Base-by-base conservation (phyloP, 2,888 invertebrate genomes). In the Sycophila texana region DNA sequence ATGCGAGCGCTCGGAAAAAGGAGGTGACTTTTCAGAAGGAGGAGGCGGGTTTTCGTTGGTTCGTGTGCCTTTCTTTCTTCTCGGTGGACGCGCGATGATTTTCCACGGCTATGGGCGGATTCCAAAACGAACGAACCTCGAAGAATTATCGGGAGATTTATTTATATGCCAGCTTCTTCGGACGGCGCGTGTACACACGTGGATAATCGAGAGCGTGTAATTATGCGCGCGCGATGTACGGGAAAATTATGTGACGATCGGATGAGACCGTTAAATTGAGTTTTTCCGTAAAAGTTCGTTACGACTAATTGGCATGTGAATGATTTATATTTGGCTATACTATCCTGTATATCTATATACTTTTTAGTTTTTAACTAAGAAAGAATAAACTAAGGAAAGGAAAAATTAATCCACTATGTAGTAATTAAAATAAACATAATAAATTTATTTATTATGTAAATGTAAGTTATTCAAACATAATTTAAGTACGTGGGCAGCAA, bases 91-190 rank as follows among this genome's bases (percentile, higher is more conserved):
- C 20, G 53, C 53, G 30, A n/a, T 55, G 61, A 53, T 61, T 61
- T 66, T 67, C 67, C 67, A 47, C 68, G 63, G 55, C 63, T 63
- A 72, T 63, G 20, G 60, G 47, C 61, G 73, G 26, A 58, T 60
- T 49, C 26, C 76, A 18, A 47, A 53, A 49, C 18, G 58, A 30
- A 10, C 30, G 58, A 30, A 10, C 30, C 53, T 53, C 67, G 47
- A 61, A 51, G 49, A 26, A 53, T 51, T 71, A 65, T 60, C 74
- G 71, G 53, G 22, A 58, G 70, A 74, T 74, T 74, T 71, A 79
- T 74, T 30, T n/a, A n/a, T n/a, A n/a, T n/a, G n/a, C n/a, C n/a
- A n/a, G n/a, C n/a, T n/a, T n/a, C n/a, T n/a, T 22, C 18, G 18
- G 30, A 13, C 10, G 10, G n/a, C n/a, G n/a, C n/a, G n/a, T n/a